Evolutionary conservation across 2,797 vertebrate species (phyloP).

Genomic region (Florisuga fusca): DNA sequence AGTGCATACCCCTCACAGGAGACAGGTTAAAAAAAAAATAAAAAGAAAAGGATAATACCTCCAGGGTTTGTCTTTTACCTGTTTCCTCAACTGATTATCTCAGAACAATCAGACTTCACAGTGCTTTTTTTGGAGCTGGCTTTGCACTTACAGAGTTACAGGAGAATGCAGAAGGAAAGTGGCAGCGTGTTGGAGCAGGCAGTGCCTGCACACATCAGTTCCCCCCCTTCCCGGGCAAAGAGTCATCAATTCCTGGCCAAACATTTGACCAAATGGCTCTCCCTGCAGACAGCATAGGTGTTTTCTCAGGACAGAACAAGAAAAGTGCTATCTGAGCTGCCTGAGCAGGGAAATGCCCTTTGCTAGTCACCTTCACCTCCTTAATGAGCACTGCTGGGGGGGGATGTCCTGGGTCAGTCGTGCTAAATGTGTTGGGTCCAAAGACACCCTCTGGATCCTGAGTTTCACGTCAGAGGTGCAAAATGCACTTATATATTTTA

Average conservation of each 20-base stretch:
- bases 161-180: neutral
- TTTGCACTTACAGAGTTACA: neutral
- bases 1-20: conserved; percentile 2
- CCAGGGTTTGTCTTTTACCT: conserved; percentile 49
- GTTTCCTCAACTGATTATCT: conserved; percentile 67
- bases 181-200: conserved; percentile 44
- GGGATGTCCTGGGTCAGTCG: neutral
- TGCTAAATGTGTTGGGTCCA: neutral
- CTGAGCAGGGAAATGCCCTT: neutral
- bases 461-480: neutral
- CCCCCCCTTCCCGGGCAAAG: neutral
- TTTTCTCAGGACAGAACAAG: neutral
- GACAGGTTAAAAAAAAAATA: neutral
- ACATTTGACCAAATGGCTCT: neutral
- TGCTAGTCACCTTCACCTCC: neutral
- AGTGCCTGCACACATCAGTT: neutral
- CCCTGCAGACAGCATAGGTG: neutral
- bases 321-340: neutral
- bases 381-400: neutral
- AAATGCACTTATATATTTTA: neutral
- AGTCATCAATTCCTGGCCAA: neutral
- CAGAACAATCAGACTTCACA: conserved; percentile 40
- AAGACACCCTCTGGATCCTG: neutral
- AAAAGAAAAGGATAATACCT: conserved; percentile 15
- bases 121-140: conserved; percentile 57